Base-by-base conservation (phyloP, 1,140 invertebrate genomes). In the Drosophila nigrodunni region DNA sequence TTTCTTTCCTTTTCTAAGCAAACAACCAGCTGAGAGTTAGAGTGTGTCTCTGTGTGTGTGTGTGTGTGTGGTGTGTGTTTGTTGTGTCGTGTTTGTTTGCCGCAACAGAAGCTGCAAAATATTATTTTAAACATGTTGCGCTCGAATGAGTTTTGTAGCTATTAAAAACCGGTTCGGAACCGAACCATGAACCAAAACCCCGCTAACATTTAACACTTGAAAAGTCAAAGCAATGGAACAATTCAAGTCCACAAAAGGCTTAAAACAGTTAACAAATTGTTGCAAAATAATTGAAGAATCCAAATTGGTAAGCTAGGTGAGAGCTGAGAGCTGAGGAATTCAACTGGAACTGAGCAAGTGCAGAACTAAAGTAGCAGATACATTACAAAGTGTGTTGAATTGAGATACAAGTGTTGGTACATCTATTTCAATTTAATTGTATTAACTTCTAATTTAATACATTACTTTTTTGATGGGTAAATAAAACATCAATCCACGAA, bases 61-160 rank as follows among this genome's bases (percentile, higher is more conserved):
- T 49, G 47, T 21, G 18, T 49, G n/a, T n/a, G n/a, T n/a, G n/a
- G n/a, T n/a, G n/a, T n/a, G 47, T 49, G 18, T 49, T 7, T 49
- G 25, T 50, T 30, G 21, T 34, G 50, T 54, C 34, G 50, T 54
- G 13, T 54, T 54, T 54, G 30, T 54, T 54, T 54, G 50, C 30
- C 50, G n/a, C 50, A 60, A 70, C 72, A 70, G 72, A 61, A 74
- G 72, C 66, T 62, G 72, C 58, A 70, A 74, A 73, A 70, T 74
- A 69, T 74, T 74, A 74, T 70, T 70, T 62, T 74, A 70, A 74
- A 74, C 67, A 74, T 58, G 66, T 74, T 74, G 66, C 72, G 66
- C 72, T 74, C 67, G 50, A 74, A 62, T 74, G 50, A 57, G 13
- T 50, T 55, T 55, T 60, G 54, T 37, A 50, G 72, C 67, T 55